Evolutionary conservation across 2,888 invertebrate species (phyloP).

Genomic region (Seladonia tumulorum): DNA sequence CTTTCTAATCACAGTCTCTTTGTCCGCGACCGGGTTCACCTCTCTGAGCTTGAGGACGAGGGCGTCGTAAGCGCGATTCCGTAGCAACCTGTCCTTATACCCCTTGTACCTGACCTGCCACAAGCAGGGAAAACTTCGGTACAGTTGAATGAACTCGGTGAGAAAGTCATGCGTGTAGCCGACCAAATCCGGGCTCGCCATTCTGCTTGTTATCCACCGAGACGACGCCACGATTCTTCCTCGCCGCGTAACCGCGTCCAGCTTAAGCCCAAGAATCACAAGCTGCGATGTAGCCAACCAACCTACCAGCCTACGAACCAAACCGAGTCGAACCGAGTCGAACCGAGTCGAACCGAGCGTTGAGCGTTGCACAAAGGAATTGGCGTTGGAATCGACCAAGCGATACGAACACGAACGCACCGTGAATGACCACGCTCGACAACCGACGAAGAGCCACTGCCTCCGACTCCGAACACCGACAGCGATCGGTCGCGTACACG

Average conservation of each 20-base stretch:
- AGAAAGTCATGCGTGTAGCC: slow-evolving; percentile 63
- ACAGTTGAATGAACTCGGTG: slow-evolving; percentile 64
- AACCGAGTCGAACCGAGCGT: background rate
- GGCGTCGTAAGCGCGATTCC: slow-evolving; percentile 58
- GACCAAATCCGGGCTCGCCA: slow-evolving; percentile 41
- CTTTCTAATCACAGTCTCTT: slow-evolving; percentile 64
- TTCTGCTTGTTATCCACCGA: background rate
- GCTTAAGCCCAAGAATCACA: background rate
- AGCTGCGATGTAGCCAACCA: background rate
- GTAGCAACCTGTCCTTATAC: slow-evolving; percentile 58
- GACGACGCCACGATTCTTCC: background rate
- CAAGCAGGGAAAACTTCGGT: slow-evolving; percentile 59
- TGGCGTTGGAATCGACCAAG: background rate
- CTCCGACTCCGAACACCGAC: slow-evolving; percentile 40
- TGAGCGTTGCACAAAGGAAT: background rate
- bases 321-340: background rate
- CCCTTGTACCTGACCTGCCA: slow-evolving; percentile 68
- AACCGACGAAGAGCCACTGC: slow-evolving; percentile 38
- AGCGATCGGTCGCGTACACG: slow-evolving; percentile 20
- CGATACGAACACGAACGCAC: slow-evolving; percentile 2
- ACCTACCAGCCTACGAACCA: background rate
- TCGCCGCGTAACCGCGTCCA: background rate
- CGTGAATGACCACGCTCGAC: slow-evolving; percentile 39
- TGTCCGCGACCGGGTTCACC: slow-evolving; percentile 59
- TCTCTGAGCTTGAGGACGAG: slow-evolving; percentile 63